These are phyloP conservation scores for Gallirallus australis DNA, from an alignment of 2,797 vertebrate species.

Conservation along the genomic window DNA sequence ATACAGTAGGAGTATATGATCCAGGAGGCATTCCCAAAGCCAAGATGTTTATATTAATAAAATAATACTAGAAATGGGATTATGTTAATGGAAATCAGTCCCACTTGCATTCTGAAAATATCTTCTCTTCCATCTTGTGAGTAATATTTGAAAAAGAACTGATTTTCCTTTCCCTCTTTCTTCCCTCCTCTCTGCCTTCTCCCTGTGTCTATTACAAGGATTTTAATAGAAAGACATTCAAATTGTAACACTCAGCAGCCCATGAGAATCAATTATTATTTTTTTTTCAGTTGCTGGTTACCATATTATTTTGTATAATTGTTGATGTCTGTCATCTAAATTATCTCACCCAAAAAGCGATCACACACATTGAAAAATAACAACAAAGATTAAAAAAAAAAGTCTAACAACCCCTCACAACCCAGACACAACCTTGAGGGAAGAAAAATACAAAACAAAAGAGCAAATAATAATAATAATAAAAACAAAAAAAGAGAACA, in stretches of 20 bases:
- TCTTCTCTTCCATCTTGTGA: conserved; percentile 19
- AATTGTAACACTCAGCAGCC: conserved; percentile 46
- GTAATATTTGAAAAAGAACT: not conserved
- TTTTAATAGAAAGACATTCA: conserved; percentile 59
- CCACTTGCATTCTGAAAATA: conserved; percentile 26
- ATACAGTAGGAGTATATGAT: not conserved
- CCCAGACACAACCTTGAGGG: not conserved
- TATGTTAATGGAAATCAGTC: conserved; percentile 30
- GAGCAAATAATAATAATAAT: not conserved
- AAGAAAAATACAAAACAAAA: not conserved
- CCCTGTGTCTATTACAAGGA: conserved; percentile 9
- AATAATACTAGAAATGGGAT: conserved; percentile 38
- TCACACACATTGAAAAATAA: not conserved
- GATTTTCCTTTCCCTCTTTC: not conserved
- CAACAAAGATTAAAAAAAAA: not conserved
- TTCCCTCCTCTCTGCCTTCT: not conserved
- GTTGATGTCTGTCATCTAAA: conserved; percentile 63
- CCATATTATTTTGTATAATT: conserved; percentile 74
- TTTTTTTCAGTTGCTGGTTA: conserved; percentile 47
- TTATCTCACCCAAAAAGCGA: conserved; percentile 25
- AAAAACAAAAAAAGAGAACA: not conserved
- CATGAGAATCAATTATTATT: conserved; percentile 62
- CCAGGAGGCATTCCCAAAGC: not conserved
- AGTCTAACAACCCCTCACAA: not conserved
- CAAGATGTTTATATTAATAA: conserved; percentile 40